phyloP scores from a whole-genome alignment of 2,888 invertebrate genomes.

The Coelopa pilipes region DNA sequence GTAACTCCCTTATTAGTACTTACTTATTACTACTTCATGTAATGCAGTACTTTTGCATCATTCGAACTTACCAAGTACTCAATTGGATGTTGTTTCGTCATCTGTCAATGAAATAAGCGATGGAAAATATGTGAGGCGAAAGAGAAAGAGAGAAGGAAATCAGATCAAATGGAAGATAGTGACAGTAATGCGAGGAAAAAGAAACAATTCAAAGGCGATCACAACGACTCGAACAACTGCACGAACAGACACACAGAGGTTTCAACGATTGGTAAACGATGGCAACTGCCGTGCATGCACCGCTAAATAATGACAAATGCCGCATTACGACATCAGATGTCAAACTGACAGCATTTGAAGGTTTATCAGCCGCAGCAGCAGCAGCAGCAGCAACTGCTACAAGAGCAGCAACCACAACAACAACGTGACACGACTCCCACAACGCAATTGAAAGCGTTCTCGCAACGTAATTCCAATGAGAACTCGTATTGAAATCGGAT shows the following conservation, averaged over 20 bases:
- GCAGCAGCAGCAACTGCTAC: background rate
- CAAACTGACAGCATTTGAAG: background rate
- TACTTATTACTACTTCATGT: background rate
- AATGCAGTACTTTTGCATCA: background rate
- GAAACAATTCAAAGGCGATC: background rate
- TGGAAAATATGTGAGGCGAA: slow-evolving; percentile 20
- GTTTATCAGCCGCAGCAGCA: too few species aligned
- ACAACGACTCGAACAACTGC: background rate
- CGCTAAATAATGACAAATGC: background rate
- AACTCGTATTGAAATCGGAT: slow-evolving; percentile 2
- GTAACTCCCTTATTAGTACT: slow-evolving; percentile 1
- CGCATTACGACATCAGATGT: background rate
- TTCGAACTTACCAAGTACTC: slow-evolving; percentile 53
- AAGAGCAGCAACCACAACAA: background rate
- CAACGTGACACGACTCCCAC: background rate
- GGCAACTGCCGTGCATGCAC: too few species aligned
- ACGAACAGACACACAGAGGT: too few species aligned
- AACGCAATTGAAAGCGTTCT: background rate
- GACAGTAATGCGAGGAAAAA: background rate
- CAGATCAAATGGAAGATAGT: background rate
- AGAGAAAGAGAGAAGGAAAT: background rate
- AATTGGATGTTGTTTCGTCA: slow-evolving; percentile 48
- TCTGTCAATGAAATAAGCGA: slow-evolving; percentile 43
- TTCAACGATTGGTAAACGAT: too few species aligned
- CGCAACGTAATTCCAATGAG: background rate